These are phyloP conservation scores for Tenthredo amoena DNA, from an alignment of 2,888 invertebrate genomes.

Conservation along the genomic window DNA sequence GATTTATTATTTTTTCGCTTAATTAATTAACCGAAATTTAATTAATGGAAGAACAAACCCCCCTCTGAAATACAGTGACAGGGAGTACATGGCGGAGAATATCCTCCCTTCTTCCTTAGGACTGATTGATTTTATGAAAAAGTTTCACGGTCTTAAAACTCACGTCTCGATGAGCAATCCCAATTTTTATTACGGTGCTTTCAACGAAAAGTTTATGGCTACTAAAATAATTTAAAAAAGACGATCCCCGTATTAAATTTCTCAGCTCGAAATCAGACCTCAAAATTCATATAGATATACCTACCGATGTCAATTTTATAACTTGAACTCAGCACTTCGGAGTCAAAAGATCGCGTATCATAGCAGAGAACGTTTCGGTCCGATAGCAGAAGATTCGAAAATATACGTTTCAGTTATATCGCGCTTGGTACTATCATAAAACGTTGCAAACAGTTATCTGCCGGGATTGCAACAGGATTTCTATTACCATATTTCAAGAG, in stretches of 20 bases:
- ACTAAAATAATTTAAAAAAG: constrained; percentile 16
- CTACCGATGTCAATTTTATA: not conserved
- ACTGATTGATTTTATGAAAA: constrained; percentile 30
- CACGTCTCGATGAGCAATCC: constrained; percentile 10
- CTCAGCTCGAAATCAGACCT: not conserved
- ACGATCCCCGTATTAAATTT: not conserved
- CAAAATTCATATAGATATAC: not conserved
- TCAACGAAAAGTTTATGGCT: not conserved
- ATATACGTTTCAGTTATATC: no score
- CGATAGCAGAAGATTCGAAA: not conserved
- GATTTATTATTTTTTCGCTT: not conserved
- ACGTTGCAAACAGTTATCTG: no score
- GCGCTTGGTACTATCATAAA: no score
- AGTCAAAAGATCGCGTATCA: not conserved
- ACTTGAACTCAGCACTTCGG: not conserved
- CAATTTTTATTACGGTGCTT: constrained; percentile 1
- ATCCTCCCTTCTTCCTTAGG: not conserved
- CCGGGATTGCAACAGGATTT: no score
- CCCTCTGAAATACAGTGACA: not conserved
- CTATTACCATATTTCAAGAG: not conserved
- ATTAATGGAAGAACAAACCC: not conserved
- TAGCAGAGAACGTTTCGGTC: not conserved
- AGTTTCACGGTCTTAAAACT: constrained; percentile 19
- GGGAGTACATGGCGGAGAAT: not conserved
- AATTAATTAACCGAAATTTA: constrained; percentile 12